Conservation (phyloP, 2,797 vertebrate genomes). For the Falco biarmicus region DNA sequence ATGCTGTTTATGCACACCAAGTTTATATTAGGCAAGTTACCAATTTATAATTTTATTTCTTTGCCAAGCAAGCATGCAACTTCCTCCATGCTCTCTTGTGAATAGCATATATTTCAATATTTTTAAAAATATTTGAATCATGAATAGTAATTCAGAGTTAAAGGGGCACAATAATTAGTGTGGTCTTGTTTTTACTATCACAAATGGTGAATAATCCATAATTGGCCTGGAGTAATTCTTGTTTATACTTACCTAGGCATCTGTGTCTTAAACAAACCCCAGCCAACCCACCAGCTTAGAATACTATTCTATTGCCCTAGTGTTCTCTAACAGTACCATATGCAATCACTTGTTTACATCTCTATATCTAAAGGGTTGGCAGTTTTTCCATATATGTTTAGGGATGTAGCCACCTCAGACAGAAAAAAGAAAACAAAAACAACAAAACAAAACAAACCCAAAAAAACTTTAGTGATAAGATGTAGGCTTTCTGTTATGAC, state of each 20-base stretch:
- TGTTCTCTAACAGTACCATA: background rate
- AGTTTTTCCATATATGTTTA: background rate
- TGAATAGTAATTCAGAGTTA: background rate
- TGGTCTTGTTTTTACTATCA: background rate
- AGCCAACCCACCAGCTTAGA: background rate
- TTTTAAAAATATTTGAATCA: background rate
- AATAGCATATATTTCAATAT: background rate
- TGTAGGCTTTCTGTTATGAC: background rate
- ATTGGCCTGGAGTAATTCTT: background rate
- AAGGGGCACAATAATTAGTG: background rate
- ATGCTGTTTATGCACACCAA: background rate
- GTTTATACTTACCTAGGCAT: background rate
- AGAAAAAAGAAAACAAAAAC: too few relatives aligned
- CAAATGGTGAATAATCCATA: background rate
- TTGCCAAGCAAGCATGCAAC: background rate
- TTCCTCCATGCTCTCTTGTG: background rate
- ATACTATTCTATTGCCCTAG: background rate
- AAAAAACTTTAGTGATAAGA: background rate
- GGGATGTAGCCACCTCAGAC: background rate
- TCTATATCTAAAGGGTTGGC: background rate
- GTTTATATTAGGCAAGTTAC: background rate
- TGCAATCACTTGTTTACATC: background rate
- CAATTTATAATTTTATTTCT: background rate
- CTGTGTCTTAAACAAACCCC: background rate
- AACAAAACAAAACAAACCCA: too few relatives aligned